These are phyloP conservation scores for Falco concolor DNA, from an alignment of 2,797 vertebrate genomes.

Conservation along the genomic window DNA sequence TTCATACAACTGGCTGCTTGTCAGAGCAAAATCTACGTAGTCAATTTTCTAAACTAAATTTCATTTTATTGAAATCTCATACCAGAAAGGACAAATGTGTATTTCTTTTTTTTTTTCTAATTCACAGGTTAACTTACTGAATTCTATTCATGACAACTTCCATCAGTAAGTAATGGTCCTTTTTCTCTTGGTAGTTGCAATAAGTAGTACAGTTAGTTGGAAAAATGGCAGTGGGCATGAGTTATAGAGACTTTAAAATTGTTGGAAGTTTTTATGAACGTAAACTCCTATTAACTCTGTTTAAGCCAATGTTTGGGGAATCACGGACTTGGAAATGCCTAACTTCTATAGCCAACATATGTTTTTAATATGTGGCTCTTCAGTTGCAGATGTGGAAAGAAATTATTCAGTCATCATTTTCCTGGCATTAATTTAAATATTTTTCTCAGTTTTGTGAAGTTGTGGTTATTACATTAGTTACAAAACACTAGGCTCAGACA, in stretches of 20 bases:
- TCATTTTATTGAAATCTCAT: neutral
- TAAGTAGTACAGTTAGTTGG: neutral
- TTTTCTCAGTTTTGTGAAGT: neutral
- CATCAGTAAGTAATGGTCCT: conserved; percentile 86
- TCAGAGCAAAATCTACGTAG: neutral
- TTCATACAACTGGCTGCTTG: neutral
- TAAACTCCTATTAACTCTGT: neutral
- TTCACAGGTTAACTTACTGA: conserved; percentile 88
- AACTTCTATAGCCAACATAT: neutral
- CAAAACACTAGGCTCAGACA: neutral
- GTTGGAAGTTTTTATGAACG: neutral
- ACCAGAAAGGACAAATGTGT: neutral
- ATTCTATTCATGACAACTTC: conserved; percentile 97
- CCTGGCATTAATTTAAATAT: neutral
- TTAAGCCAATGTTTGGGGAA: neutral
- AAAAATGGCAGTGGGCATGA: neutral
- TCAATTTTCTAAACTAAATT: neutral
- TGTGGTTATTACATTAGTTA: neutral
- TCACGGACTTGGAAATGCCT: neutral
- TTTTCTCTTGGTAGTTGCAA: neutral
- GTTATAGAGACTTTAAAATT: neutral
- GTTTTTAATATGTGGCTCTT: neutral
- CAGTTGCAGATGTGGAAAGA: neutral
- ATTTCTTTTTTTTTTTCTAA: neutral
- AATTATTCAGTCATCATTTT: neutral